Evolutionary conservation across 2,797 vertebrate species (phyloP).

Genomic region (Distichodus sexfasciatus): DNA sequence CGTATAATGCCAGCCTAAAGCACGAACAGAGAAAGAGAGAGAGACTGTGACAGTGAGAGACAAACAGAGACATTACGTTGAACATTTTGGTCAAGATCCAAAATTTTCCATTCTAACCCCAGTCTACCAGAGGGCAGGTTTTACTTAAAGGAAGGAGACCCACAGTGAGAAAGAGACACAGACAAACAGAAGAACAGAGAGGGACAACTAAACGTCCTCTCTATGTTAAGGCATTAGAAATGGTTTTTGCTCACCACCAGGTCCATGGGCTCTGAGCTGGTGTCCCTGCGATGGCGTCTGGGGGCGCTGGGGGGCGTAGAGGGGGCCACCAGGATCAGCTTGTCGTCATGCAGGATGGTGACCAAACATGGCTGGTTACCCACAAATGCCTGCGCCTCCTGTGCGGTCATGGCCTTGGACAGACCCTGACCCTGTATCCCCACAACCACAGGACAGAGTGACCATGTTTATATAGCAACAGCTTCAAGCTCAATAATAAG

Average conservation of each 20-base stretch:
- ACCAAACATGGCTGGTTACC: constrained; percentile 82
- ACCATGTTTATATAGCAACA: too few species aligned
- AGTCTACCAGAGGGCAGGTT: too few species aligned
- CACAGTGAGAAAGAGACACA: neutral
- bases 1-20: too few species aligned
- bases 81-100: too few species aligned
- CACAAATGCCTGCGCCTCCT: constrained; percentile 88
- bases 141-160: too few species aligned
- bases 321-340: constrained; percentile 87
- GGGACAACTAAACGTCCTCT: too few species aligned
- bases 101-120: too few species aligned
- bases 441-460: too few species aligned
- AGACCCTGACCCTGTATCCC: constrained; percentile 89
- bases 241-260: constrained; percentile 74
- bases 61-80: too few species aligned
- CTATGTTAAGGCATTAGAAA: neutral
- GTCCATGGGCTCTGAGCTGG: constrained; percentile 82
- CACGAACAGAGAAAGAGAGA: too few species aligned
- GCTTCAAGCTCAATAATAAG: too few species aligned
- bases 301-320: constrained; percentile 78
- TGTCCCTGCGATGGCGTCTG: constrained; percentile 84
- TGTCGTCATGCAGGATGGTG: constrained; percentile 86
- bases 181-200: neutral
- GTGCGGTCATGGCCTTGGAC: constrained; percentile 86
- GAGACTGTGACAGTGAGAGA: too few species aligned